phyloP scores from a whole-genome alignment of 2,888 invertebrate species.

The Prosapia bicincta region DNA sequence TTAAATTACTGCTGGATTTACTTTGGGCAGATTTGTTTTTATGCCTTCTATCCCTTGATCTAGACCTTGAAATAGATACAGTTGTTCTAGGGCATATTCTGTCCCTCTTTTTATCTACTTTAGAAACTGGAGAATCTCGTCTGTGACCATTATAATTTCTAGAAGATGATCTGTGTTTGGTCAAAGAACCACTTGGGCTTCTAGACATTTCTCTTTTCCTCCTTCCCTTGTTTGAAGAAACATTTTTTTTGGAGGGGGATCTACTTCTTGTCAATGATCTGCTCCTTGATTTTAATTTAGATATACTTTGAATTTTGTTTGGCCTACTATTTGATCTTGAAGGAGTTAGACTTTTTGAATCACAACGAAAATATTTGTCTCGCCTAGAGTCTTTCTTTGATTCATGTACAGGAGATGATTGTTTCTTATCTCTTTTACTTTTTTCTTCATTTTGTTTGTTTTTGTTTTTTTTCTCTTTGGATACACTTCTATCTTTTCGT shows the following conservation, averaged over 20 bases:
- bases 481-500: conserved; percentile 31
- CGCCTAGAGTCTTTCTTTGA: background rate
- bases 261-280: conserved; percentile 16
- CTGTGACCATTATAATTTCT: background rate
- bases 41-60: conserved; percentile 9
- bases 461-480: conserved; percentile 38
- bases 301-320: conserved; percentile 10
- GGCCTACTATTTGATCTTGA: conserved; percentile 1
- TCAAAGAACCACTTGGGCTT: background rate
- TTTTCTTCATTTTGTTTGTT: conserved; percentile 15
- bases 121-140: background rate
- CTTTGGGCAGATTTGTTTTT: background rate
- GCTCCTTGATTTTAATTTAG: conserved; percentile 12
- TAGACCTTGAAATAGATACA: conserved; percentile 16
- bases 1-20: background rate
- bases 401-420: background rate
- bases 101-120: background rate
- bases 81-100: background rate
- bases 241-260: conserved; percentile 4
- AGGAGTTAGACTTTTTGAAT: conserved; percentile 16
- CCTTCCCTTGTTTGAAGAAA: background rate
- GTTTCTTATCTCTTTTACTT: conserved; percentile 18
- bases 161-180: background rate
- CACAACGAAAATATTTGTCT: background rate
- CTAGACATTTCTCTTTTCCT: background rate